Percentiles rank a stretch among this genome's conserved stretches.
Conservation (phyloP, 1,140 invertebrate species). For the Drosophila sproati region DNA sequence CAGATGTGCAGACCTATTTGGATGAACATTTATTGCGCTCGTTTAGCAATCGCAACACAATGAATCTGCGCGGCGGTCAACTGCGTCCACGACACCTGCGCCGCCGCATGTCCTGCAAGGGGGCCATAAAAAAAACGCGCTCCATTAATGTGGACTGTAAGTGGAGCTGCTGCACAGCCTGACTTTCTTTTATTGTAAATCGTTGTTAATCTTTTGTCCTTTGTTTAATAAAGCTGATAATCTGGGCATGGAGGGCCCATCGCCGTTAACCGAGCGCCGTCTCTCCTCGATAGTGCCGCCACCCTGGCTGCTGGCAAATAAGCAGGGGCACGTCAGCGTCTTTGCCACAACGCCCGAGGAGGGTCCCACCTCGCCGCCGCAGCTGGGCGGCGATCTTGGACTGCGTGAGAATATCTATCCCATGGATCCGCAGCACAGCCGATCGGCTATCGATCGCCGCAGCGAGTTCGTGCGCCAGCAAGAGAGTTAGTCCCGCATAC, state of each 20-base stretch:
- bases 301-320: constrained; percentile 86
- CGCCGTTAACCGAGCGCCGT: constrained; percentile 86
- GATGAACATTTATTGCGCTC: constrained; percentile 94
- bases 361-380: constrained; percentile 54
- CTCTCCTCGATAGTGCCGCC: constrained; percentile 86
- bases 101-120: constrained; percentile 92
- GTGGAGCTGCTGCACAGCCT: constrained; percentile 52
- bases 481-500: constrained; percentile 77
- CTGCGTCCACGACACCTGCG: constrained; percentile 86
- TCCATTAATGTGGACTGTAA: constrained; percentile 94
- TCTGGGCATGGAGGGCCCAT: constrained; percentile 89
- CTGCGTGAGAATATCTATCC: constrained; percentile 82
- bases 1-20: constrained; percentile 93
- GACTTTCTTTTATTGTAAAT: too few species aligned
- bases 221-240: constrained; percentile 88
- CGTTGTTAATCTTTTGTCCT: neutral
- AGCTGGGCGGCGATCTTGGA: constrained; percentile 59
- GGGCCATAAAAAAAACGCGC: constrained; percentile 94
- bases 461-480: constrained; percentile 82
- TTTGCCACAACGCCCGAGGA: constrained; percentile 82
- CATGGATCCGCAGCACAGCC: constrained; percentile 73
- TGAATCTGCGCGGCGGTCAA: constrained; percentile 87
- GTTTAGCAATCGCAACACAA: constrained; percentile 89
- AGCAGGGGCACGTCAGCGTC: constrained; percentile 70
- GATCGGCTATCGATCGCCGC: constrained; percentile 78